A percentile compares a stretch with the other conserved stretches of the same genome.
Evolutionary conservation across 2,113 vertebrate genomes (phyloP).

Genomic region (Serinus canaria): DNA sequence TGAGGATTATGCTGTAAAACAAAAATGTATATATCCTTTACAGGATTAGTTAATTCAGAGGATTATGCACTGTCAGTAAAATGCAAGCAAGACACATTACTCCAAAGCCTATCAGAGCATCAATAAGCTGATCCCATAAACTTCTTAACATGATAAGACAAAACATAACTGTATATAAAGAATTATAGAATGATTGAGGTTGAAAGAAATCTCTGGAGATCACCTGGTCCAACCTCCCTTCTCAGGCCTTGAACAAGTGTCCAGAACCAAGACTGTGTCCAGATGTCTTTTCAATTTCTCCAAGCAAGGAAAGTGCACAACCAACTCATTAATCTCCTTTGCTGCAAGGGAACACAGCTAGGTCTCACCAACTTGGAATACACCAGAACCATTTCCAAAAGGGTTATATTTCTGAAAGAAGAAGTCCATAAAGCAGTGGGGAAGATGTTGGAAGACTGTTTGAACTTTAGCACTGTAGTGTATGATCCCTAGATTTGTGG

Average conservation of each 20-base stretch:
- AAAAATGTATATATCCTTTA: not conserved
- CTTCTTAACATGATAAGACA: not conserved
- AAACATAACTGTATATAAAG: not conserved
- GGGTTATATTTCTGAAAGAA: not conserved
- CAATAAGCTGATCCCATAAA: not conserved
- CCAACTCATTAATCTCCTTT: not conserved
- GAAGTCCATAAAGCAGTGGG: not conserved
- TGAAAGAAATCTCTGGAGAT: not conserved
- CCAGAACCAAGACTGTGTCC: too few relatives aligned
- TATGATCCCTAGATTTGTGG: not conserved
- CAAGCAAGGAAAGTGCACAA: not conserved
- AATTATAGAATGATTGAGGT: not conserved
- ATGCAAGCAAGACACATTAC: not conserved
- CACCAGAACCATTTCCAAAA: rapidly evolving
- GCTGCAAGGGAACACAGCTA: not conserved
- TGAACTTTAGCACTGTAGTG: not conserved
- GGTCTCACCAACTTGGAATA: not conserved
- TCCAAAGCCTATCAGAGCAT: not conserved
- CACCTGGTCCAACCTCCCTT: not conserved
- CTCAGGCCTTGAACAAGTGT: not conserved
- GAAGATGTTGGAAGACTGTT: not conserved
- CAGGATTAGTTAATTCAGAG: not conserved
- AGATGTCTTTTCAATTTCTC: not conserved
- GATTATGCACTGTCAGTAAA: not conserved
- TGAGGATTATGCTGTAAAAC: not conserved